These are phyloP conservation scores for Grallaria varia DNA, from an alignment of 2,113 vertebrate species.

Conservation along the genomic window DNA sequence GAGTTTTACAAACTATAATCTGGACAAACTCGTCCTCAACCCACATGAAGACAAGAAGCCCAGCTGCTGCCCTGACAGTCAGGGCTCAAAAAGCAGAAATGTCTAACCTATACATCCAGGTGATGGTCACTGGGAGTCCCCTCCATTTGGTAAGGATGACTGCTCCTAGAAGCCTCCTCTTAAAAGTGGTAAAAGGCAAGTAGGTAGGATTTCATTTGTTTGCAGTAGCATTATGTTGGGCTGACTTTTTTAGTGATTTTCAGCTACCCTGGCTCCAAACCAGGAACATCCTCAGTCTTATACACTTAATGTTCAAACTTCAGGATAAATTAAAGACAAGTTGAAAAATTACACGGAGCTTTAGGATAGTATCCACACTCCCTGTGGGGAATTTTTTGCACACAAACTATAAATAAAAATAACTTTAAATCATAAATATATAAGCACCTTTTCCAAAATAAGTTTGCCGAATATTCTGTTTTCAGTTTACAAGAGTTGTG, in stretches of 20 bases:
- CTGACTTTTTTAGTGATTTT: background rate
- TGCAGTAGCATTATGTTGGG: background rate
- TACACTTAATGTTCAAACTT: background rate
- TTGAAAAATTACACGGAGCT: background rate
- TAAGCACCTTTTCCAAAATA: slow-evolving; percentile 16
- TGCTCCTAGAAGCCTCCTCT: background rate
- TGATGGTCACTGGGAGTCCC: background rate
- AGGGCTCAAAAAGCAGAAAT: background rate
- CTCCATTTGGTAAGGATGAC: background rate
- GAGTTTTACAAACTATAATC: background rate
- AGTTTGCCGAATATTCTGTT: background rate
- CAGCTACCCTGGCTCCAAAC: background rate
- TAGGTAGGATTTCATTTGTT: background rate
- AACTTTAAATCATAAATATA: background rate
- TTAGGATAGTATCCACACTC: background rate
- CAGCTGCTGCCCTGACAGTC: background rate
- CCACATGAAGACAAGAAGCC: background rate
- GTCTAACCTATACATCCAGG: too few relatives aligned
- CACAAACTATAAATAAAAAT: background rate
- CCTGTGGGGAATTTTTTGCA: background rate
- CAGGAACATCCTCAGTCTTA: background rate
- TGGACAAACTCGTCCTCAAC: background rate
- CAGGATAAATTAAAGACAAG: background rate
- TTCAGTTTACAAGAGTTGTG: slow-evolving; percentile 6
- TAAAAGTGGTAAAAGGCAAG: background rate